A percentile compares a stretch with the other conserved stretches of the same genome.
phyloP scores from a whole-genome alignment of 2,888 invertebrate genomes.

The Corbicula japonica region DNA sequence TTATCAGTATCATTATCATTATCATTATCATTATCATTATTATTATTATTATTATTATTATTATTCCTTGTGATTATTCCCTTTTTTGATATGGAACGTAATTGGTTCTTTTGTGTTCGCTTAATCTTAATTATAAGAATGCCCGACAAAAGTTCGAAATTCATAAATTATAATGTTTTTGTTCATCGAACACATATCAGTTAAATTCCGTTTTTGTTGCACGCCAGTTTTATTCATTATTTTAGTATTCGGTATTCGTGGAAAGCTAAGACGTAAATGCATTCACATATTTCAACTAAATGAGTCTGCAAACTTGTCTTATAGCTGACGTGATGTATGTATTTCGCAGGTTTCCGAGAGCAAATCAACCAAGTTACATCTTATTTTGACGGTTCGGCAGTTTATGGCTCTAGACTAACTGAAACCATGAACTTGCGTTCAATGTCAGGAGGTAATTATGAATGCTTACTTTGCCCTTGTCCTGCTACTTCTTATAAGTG shows the following conservation, averaged over 20 bases:
- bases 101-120: no score
- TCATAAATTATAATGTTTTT: no score
- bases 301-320: neutral
- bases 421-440: slow-evolving; percentile 40
- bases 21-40: neutral
- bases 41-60: neutral
- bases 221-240: no score
- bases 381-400: slow-evolving; percentile 93
- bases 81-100: neutral
- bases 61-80: neutral
- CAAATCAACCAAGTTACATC: slow-evolving; percentile 93
- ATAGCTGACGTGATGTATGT: no score
- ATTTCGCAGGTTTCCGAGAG: slow-evolving; percentile 89
- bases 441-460: slow-evolving; percentile 32
- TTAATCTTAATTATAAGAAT: no score
- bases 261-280: no score
- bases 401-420: slow-evolving; percentile 76
- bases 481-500: no score
- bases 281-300: no score
- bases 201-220: no score
- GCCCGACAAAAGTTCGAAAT: no score
- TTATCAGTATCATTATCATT: neutral
- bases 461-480: neutral
- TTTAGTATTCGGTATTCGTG: no score
- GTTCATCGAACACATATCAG: no score